A percentile compares a stretch with the other conserved stretches of the same genome.
Evolutionary conservation across 2,113 vertebrate species (phyloP).

Genomic region (Caracal caracal): DNA sequence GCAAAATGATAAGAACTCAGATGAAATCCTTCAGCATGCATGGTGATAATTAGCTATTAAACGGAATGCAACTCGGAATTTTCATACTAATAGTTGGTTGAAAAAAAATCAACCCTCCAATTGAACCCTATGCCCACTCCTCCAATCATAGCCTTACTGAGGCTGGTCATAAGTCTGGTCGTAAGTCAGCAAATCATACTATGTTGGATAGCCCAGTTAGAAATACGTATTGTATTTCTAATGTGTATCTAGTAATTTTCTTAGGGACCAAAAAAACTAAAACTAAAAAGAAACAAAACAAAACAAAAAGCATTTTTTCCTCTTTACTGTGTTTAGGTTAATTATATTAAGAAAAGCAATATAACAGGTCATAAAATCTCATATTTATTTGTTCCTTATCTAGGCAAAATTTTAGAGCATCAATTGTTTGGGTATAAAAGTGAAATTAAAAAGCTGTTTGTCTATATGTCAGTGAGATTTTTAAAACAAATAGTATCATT

Average conservation of each 20-base stretch:
- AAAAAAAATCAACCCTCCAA: background rate
- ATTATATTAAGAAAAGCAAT: background rate
- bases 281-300: no score
- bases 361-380: background rate
- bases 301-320: background rate
- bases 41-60: background rate
- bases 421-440: background rate
- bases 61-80: background rate
- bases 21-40: background rate
- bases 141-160: background rate
- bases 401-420: background rate
- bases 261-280: background rate
- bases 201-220: no score
- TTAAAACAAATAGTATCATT: background rate
- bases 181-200: background rate
- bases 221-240: background rate
- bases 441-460: background rate
- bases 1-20: background rate
- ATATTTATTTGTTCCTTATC: background rate
- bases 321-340: background rate
- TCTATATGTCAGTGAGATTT: background rate
- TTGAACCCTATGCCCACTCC: background rate
- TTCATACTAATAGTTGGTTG: background rate
- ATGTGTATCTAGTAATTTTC: background rate
- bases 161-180: background rate